These are phyloP conservation scores for Coturnix japonica DNA, from an alignment of 2,113 vertebrate genomes.

Conservation along the genomic window DNA sequence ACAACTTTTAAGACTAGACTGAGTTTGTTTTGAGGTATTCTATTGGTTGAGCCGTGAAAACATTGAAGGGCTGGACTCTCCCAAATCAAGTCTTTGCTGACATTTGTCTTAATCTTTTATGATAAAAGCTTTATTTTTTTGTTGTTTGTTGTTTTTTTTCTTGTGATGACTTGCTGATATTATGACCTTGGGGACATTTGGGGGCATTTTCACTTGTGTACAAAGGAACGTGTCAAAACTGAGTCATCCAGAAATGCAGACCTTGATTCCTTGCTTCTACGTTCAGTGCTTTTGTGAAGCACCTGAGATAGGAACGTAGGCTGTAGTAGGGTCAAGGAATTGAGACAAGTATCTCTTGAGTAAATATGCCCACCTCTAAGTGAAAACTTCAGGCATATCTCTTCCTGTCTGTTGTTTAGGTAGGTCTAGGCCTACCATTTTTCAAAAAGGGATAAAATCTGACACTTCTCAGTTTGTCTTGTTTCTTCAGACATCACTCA, in stretches of 20 bases:
- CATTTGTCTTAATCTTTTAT: constrained; percentile 37
- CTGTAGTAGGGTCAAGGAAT: neutral
- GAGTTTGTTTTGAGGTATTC: neutral
- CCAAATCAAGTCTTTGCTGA: neutral
- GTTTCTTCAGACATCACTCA: neutral
- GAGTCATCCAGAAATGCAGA: neutral
- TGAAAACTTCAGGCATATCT: neutral
- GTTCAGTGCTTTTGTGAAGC: neutral
- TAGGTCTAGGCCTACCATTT: neutral
- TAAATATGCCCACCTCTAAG: neutral
- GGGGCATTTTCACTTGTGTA: neutral
- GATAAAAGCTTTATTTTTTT: neutral
- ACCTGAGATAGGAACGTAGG: neutral
- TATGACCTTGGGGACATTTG: neutral
- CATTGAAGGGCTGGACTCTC: neutral
- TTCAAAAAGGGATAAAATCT: neutral
- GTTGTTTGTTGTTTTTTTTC: neutral
- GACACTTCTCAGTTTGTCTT: neutral
- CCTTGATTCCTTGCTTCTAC: neutral
- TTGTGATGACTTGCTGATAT: neutral
- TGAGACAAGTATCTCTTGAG: neutral
- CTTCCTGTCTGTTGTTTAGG: neutral
- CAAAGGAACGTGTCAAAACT: neutral
- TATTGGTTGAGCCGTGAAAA: neutral
- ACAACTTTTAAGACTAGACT: neutral